phyloP scores from a whole-genome alignment of 2,113 vertebrate species.

The Pedetes capensis region DNA sequence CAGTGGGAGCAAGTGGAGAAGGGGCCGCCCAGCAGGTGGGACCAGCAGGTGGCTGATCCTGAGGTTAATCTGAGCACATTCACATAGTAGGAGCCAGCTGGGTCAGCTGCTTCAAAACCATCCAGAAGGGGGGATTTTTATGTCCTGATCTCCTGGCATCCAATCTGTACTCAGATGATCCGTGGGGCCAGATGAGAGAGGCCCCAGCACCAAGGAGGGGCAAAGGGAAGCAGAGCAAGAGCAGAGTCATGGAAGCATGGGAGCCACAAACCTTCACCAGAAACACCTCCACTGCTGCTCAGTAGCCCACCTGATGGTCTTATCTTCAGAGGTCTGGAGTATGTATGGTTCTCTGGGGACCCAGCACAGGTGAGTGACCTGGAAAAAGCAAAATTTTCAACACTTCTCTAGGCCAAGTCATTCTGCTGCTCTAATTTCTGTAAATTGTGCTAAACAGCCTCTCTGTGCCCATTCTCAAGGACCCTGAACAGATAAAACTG shows the following conservation, averaged over 20 bases:
- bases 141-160: background rate
- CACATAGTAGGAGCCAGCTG: fast-evolving
- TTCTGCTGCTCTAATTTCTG: background rate
- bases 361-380: constrained; percentile 98
- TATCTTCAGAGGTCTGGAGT: constrained; percentile 95
- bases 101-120: background rate
- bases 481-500: background rate
- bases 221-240: background rate
- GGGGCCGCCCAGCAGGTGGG: background rate
- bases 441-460: background rate
- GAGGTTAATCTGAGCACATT: background rate
- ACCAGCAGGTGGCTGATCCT: background rate
- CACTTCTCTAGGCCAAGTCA: background rate
- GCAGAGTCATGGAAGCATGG: background rate
- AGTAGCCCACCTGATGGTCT: constrained; percentile 89
- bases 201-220: background rate
- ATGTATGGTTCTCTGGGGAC: constrained; percentile 90
- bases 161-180: background rate
- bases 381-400: constrained; percentile 50
- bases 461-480: background rate
- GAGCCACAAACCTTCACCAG: constrained; percentile 48
- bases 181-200: background rate
- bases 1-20: background rate
- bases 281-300: background rate
- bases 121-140: background rate